Percentiles rank a stretch among this genome's conserved stretches.
Evolutionary conservation across 2,113 vertebrate genomes (phyloP).

Genomic region (Mesocricetus auratus): DNA sequence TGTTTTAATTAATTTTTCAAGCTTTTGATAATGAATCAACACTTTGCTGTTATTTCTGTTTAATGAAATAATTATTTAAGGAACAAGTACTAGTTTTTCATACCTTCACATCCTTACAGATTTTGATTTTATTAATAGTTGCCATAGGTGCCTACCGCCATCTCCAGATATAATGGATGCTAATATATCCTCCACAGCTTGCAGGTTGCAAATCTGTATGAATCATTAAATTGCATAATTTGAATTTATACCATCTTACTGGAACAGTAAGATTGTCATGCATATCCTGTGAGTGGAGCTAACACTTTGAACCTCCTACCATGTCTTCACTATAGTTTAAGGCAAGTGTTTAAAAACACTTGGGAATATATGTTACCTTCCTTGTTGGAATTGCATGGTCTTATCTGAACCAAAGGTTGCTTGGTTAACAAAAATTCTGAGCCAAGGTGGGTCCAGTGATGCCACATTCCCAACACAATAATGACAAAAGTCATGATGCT

Average conservation of each 20-base stretch:
- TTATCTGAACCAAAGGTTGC: neutral
- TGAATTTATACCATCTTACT: neutral
- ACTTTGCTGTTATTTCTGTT: neutral
- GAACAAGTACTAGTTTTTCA: neutral
- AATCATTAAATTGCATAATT: neutral
- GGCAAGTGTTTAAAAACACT: too few species aligned
- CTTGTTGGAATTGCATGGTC: neutral
- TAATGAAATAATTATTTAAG: neutral
- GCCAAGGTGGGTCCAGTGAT: too few species aligned
- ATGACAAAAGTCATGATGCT: neutral
- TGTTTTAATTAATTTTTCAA: neutral
- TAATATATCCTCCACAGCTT: neutral
- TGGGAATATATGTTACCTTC: neutral
- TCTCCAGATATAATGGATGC: neutral
- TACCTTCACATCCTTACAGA: neutral
- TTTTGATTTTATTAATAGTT: neutral
- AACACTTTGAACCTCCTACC: neutral
- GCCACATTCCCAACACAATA: neutral
- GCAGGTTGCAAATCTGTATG: neutral
- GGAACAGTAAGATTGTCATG: neutral
- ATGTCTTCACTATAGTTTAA: neutral
- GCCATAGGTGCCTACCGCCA: neutral
- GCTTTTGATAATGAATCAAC: neutral
- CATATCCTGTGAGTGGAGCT: neutral
- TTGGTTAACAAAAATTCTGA: neutral